Base-by-base conservation (phyloP, 2,797 vertebrate species). In the Sphaeramia orbicularis region DNA sequence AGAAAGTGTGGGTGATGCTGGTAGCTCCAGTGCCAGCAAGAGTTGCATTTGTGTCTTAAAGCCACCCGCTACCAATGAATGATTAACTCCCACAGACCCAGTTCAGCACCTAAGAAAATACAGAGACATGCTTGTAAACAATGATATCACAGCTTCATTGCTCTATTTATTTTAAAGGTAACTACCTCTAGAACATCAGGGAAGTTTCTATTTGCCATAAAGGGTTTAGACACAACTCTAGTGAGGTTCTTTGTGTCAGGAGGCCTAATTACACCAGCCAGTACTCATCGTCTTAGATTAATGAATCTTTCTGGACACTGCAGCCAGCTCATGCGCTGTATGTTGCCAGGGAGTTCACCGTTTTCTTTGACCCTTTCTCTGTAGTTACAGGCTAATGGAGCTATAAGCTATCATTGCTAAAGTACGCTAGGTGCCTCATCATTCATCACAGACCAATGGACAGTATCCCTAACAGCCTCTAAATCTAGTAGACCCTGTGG, bases 1-100 rank as follows among this genome's bases (percentile, higher is more conserved):
- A 94, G 93, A 87, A 78, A 88, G 85, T 91, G 89, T 86, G 86
- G 86, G 86, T 90, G 91, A 90, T 90, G 91, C 87, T 89, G 88
- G 83, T 80, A 57, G 77, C 81, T 82, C 59, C 77, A 67, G 82
- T 91, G 90, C 89, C 90, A 90, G 86, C 76, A 70, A 82, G 89
- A 87, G 89, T 79, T 86, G 84, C 80, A 87, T 91, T 91, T 88
- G 83, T 90, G 84, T 90, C 85, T 89, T 90, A 91, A 90, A 90
- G 86, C 83, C 80, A 86, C 89, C 87, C 71, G 67, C 86, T 83
- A 79, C 85, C 87, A 77, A 76, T 80, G 80, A 91, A 86, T 89
- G 87, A 89, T 89, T 88, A 86, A 91, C 88, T 90, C 83, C 77
- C 79, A 77, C 81, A 74, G 78, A 89, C 68, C 83, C 80, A 71